Evolutionary conservation across 2,113 vertebrate species (phyloP), one percentile per base, ranked within the genome.

Genomic region (Anthoscopus minutus): DNA sequence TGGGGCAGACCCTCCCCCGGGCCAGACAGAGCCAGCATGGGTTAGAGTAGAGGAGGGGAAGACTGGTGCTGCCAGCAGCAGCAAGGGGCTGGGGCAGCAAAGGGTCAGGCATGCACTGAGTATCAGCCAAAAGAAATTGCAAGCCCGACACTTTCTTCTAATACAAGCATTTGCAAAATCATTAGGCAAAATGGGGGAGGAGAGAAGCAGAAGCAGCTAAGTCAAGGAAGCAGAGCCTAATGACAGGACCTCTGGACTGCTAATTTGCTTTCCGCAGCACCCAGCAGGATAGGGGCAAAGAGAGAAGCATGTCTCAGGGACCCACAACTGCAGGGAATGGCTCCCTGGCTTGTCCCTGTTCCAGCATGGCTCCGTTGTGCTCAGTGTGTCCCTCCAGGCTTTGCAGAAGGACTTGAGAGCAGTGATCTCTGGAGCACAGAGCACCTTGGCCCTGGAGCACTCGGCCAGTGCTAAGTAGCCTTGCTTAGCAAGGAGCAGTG

Each of bases 31-130:
- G 15, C 44, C 47, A 64, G 4, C 38, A 60, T 0, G 0, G 2
- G 11, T 6, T 73, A 35, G 1, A 33, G 7, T 3, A 73, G 31
- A 62, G 27, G 15, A 61, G 22, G 30, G n/a, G 35, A 35, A 48
- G 53, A 62, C 25, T 33, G 42, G 8, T 37, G 18, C 76, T 67
- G 61, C 67, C 62, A 66, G 69, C 24, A 88, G 42, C 76, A 71
- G 37, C 0, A 0, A 69, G 58, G 20, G 2, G 0, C 31, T 30
- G 45, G 27, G 38, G 35, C 5, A 76, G 10, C 17, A 71, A 30
- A 23, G 38, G 25, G 21, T 76, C 3, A 6, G 54, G 45, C 45
- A 7, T 70, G 33, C n/a, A 28, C 37, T 16, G 31, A 9, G 31
- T 51, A 72, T 60, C 71, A 78, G 69, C 42, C 51, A 22, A 47